A percentile compares a stretch with the other conserved stretches of the same genome.
Evolutionary conservation across 2,888 invertebrate genomes (phyloP).

Genomic region (Hoplodrina blanda): DNA sequence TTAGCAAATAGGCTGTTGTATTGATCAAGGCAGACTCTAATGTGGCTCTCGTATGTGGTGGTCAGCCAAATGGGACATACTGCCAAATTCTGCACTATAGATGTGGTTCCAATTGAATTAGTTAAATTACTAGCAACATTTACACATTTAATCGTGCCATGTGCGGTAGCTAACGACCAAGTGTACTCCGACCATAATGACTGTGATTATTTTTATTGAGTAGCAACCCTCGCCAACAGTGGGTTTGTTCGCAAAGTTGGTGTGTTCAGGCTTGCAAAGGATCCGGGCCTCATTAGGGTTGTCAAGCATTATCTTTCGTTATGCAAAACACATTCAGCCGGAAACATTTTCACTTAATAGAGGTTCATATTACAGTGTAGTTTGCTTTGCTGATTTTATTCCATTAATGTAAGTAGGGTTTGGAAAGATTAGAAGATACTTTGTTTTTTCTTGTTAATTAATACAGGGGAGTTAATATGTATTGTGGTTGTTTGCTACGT

Average conservation of each 20-base stretch:
- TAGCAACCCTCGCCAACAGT: slow-evolving; percentile 43
- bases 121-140: slow-evolving; percentile 50
- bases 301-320: slow-evolving; percentile 61
- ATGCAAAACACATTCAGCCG: slow-evolving; percentile 56
- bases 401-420: slow-evolving; percentile 22
- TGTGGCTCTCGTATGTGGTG: slow-evolving; percentile 51
- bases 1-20: slow-evolving; percentile 45
- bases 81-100: slow-evolving; percentile 60
- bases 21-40: slow-evolving; percentile 47
- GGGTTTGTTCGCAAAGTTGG: slow-evolving; percentile 50
- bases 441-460: slow-evolving; percentile 24
- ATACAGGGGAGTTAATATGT: no score
- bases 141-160: slow-evolving; percentile 34
- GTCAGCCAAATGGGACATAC: slow-evolving; percentile 53
- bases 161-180: slow-evolving; percentile 49
- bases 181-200: slow-evolving; percentile 48
- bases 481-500: not conserved
- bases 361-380: slow-evolving; percentile 39
- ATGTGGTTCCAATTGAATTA: slow-evolving; percentile 61
- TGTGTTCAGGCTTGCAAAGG: slow-evolving; percentile 51
- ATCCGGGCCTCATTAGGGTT: slow-evolving; percentile 59
- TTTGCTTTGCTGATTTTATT: slow-evolving; percentile 52
- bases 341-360: slow-evolving; percentile 58
- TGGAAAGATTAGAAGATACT: not conserved
- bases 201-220: slow-evolving; percentile 60